Base-by-base conservation (phyloP, 2,797 vertebrate species). In the Pangasius krempfi region DNA sequence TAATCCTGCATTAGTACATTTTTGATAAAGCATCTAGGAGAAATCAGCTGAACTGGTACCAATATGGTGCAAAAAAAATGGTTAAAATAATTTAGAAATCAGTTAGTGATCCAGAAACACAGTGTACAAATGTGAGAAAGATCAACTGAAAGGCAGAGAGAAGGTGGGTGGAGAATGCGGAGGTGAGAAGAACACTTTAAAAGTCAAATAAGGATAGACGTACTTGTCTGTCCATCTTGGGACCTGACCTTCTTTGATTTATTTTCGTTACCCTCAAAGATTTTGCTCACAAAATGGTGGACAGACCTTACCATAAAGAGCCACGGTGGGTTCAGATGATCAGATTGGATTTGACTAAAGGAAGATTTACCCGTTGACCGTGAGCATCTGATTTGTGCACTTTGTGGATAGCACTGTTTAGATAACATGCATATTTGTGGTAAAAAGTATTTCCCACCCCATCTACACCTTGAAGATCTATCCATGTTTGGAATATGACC, bases 191-290 rank as follows among this genome's bases (percentile, higher is more conserved):
- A 86, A n/a, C 86, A 62, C 60, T 86, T 73, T 62, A 60, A 88
- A 82, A 80, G 73, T 84, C 83, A 81, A 85, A 88, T 66, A 66
- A 85, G 50, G 72, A 5, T 47, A 7, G 64, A 70, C 22, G 68
- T 60, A 37, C 52, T 56, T 22, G 18, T 27, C 78, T 56, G 0
- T 73, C 20, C 52, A 37, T 40, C 86, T 44, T 40, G 56, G 27
- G 58, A 64, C 56, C 30, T 64, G 82, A 47, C 64, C 30, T 40
- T 70, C 40, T 82, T n/a, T 37, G 18, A 30, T 79, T 54, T 66
- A 40, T 58, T 52, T 40, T 84, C 2, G 13, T 8, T 3, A 75
- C 18, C 40, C 14, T 54, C 20, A 62, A 22, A 40, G 60, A 40
- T 64, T 64, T 8, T 64, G 58, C 37, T n/a, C 16, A 37, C 30